These are phyloP conservation scores for Andricus grossulariae DNA, from an alignment of 1,140 invertebrate genomes.

Conservation along the genomic window DNA sequence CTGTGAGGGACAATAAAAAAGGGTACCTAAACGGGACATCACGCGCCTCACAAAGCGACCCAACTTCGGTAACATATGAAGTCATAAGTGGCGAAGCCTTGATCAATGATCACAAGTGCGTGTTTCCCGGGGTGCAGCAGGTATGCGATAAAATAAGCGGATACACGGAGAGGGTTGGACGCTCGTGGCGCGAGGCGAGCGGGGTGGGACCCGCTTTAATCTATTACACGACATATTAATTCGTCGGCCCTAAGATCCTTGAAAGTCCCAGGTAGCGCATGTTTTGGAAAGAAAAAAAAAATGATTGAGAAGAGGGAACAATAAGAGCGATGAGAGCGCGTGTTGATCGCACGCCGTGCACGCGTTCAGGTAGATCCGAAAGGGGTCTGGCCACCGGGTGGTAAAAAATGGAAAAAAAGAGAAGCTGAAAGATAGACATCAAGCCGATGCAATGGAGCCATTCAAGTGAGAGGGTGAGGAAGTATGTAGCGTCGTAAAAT, in stretches of 20 bases:
- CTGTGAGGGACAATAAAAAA: slow-evolving; percentile 4
- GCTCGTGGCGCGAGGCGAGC: slow-evolving; percentile 37
- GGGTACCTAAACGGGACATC: slow-evolving; percentile 9
- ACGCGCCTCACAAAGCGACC: slow-evolving; percentile 5
- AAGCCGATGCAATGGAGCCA: neutral
- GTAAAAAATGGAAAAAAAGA: slow-evolving; percentile 53
- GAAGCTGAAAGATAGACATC: neutral
- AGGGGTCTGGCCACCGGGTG: slow-evolving; percentile 51
- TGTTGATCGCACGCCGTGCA: slow-evolving; percentile 61
- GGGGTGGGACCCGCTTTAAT: slow-evolving; percentile 56
- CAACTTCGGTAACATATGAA: neutral
- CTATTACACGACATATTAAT: slow-evolving; percentile 68
- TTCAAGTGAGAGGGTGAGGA: neutral
- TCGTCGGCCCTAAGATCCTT: slow-evolving; percentile 56
- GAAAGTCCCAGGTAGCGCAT: slow-evolving; percentile 62
- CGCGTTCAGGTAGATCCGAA: slow-evolving; percentile 66
- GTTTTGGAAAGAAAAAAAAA: slow-evolving; percentile 24
- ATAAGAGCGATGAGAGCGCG: slow-evolving; percentile 33
- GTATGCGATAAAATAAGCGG: slow-evolving; percentile 43
- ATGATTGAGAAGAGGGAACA: slow-evolving; percentile 25
- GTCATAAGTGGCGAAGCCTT: slow-evolving; percentile 34
- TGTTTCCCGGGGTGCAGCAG: slow-evolving; percentile 37
- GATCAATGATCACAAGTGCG: slow-evolving; percentile 46
- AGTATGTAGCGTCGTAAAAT: neutral
- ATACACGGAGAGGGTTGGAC: slow-evolving; percentile 52